phyloP scores from a whole-genome alignment of 2,797 vertebrate genomes.

The Toxotes lorentzi region DNA sequence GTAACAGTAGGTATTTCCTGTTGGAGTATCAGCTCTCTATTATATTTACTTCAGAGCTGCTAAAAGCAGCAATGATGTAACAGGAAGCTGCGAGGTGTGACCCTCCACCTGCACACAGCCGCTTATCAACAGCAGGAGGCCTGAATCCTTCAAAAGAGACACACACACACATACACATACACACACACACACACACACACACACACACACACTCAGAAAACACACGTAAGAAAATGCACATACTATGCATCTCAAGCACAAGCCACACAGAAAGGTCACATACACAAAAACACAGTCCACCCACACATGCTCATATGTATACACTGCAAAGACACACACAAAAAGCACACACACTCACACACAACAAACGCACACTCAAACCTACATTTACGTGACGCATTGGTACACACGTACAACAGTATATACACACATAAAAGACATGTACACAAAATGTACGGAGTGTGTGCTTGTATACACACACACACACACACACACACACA shows the following conservation, averaged over 20 bases:
- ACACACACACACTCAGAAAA: slow-evolving; percentile 24
- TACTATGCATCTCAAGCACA: slow-evolving; percentile 1
- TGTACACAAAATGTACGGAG: slow-evolving; percentile 3
- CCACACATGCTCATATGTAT: slow-evolving; percentile 16
- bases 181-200: slow-evolving; percentile 34
- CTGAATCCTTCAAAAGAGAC: slow-evolving; percentile 30
- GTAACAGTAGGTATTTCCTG: slow-evolving; percentile 14
- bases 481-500: slow-evolving; percentile 35
- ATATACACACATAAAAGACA: slow-evolving; percentile 3
- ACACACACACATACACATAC: slow-evolving; percentile 26
- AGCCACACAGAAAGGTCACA: slow-evolving; percentile 26
- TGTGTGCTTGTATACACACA: slow-evolving; percentile 9
- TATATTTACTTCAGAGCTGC: slow-evolving; percentile 45
- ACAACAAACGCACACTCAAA: background rate
- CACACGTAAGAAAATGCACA: slow-evolving; percentile 24
- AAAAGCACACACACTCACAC: background rate
- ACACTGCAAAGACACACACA: slow-evolving; percentile 14
- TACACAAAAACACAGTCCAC: slow-evolving; percentile 37
- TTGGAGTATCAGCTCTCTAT: slow-evolving; percentile 29
- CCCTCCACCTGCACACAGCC: slow-evolving; percentile 58
- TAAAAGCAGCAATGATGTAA: slow-evolving; percentile 63
- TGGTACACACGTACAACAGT: background rate
- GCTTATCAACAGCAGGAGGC: slow-evolving; percentile 49
- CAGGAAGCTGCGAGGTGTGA: slow-evolving; percentile 38
- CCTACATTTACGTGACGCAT: background rate